phyloP scores from a whole-genome alignment of 2,113 vertebrate genomes.

The Corythaeola cristata region DNA sequence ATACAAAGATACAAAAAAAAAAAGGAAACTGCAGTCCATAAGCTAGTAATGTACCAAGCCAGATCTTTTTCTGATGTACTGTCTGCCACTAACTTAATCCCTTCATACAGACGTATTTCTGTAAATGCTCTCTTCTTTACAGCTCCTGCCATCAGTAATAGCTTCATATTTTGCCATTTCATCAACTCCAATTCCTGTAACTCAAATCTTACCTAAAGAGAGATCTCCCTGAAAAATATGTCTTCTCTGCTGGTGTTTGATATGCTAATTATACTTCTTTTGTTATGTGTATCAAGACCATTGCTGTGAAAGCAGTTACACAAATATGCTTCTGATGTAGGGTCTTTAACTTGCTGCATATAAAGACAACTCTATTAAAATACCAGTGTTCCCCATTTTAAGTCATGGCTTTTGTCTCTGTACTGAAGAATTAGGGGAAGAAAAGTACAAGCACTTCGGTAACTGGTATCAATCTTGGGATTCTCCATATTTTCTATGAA shows the following conservation, averaged over 20 bases:
- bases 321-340: neutral
- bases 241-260: neutral
- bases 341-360: neutral
- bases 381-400: neutral
- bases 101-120: neutral
- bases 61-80: neutral
- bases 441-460: neutral
- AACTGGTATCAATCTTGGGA: neutral
- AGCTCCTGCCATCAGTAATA: neutral
- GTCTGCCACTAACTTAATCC: neutral
- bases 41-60: neutral
- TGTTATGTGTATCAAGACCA: neutral
- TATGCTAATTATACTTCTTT: neutral
- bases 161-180: neutral
- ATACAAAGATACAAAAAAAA: neutral
- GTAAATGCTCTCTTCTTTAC: neutral
- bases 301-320: neutral
- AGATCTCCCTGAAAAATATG: neutral
- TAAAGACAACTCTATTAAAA: neutral
- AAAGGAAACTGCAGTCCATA: neutral
- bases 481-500: neutral
- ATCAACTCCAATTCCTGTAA: neutral
- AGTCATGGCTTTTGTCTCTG: neutral
- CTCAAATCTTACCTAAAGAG: neutral
- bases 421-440: neutral